Conservation (phyloP, 2,113 vertebrate genomes). For the Rana temporaria region DNA sequence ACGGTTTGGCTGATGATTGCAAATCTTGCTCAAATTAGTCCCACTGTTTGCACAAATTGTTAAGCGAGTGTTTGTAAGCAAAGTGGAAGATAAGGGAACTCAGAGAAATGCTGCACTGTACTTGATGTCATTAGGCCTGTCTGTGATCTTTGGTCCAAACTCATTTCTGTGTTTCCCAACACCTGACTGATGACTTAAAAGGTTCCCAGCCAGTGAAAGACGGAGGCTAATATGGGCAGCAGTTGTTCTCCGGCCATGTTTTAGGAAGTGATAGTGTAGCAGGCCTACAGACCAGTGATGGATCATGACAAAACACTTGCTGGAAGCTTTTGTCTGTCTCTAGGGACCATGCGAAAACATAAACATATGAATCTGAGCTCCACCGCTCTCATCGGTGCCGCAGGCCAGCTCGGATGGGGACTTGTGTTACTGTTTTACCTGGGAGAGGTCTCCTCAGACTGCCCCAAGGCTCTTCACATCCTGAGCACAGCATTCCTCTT, state of each 20-base stretch:
- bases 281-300: conserved; percentile 42
- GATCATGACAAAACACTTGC: conserved; percentile 55
- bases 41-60: no score
- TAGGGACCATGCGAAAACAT: conserved; percentile 39
- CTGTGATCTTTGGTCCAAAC: conserved; percentile 35
- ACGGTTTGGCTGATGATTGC: no score
- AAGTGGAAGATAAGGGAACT: no score
- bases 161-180: conserved; percentile 16
- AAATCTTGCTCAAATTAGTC: no score
- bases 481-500: conserved; percentile 40
- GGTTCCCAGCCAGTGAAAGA: conserved; percentile 46
- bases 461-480: conserved; percentile 45
- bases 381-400: background rate
- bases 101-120: background rate
- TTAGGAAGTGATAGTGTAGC: conserved; percentile 52
- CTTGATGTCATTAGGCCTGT: conserved; percentile 10
- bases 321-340: conserved; percentile 51
- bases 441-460: conserved; percentile 26
- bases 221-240: conserved; percentile 31
- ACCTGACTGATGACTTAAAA: conserved; percentile 50
- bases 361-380: conserved; percentile 51
- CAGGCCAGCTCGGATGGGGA: background rate
- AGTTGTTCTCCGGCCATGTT: conserved; percentile 26
- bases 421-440: conserved; percentile 41
- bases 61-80: no score